Conservation (phyloP, 1,140 invertebrate genomes). For the Leucophenga varia region DNA sequence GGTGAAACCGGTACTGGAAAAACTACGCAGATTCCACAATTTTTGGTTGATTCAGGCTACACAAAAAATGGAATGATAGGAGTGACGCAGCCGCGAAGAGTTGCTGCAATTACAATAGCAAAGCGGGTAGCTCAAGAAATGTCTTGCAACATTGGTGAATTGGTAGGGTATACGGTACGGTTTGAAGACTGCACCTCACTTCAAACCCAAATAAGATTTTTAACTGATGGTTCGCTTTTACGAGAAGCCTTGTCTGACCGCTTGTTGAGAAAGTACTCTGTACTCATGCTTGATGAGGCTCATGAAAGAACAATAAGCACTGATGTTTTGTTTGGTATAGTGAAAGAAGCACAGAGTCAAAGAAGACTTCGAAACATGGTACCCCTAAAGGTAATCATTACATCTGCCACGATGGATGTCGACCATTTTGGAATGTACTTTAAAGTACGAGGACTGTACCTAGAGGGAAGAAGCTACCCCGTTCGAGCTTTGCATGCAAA, state of each 20-base stretch:
- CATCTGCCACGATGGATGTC: conserved; percentile 95
- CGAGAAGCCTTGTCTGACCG: conserved; percentile 77
- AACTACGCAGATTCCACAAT: conserved; percentile 88
- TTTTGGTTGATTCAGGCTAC: conserved; percentile 65
- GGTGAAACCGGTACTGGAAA: conserved; percentile 90
- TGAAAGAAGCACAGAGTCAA: conserved; percentile 75
- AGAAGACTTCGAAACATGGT: conserved; percentile 63
- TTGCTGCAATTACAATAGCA: conserved; percentile 90
- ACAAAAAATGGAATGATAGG: conserved; percentile 66
- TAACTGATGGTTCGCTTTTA: conserved; percentile 91
- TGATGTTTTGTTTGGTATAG: conserved; percentile 86
- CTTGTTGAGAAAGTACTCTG: conserved; percentile 69
- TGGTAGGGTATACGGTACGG: conserved; percentile 76
- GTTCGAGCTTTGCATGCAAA: conserved; percentile 79
- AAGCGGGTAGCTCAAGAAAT: conserved; percentile 82
- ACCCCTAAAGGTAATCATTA: conserved; percentile 77
- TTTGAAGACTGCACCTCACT: conserved; percentile 80
- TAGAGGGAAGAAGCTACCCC: conserved; percentile 86
- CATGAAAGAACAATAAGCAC: conserved; percentile 96
- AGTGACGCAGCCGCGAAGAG: conserved; percentile 86
- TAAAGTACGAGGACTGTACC: conserved; percentile 79
- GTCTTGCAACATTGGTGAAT: conserved; percentile 64
- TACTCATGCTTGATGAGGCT: conserved; percentile 94
- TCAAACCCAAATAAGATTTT: conserved; percentile 77
- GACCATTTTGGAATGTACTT: conserved; percentile 93